These are phyloP conservation scores for Eumacrocentrus americanus DNA, from an alignment of 2,888 invertebrate genomes.

Conservation along the genomic window DNA sequence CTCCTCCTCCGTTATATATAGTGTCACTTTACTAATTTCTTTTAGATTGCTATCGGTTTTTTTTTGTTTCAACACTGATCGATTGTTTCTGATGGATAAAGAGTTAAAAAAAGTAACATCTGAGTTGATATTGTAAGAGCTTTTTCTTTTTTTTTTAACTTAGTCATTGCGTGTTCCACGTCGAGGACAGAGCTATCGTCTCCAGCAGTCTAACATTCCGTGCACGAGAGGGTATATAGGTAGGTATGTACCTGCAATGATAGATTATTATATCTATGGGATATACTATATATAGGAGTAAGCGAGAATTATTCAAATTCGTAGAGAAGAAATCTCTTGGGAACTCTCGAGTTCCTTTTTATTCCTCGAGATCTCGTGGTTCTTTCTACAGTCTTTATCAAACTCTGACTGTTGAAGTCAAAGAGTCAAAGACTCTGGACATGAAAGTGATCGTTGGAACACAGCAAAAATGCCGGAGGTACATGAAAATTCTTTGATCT, in stretches of 20 bases:
- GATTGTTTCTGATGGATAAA: slow-evolving; percentile 1
- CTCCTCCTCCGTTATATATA: no score
- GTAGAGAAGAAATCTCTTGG: slow-evolving; percentile 1
- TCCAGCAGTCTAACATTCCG: neutral
- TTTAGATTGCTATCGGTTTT: neutral
- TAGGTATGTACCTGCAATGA: neutral
- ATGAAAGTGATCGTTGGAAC: neutral
- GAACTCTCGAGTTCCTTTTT: neutral
- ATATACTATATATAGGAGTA: neutral
- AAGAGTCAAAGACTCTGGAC: slow-evolving; percentile 4
- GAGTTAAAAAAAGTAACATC: neutral
- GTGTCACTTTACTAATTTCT: neutral
- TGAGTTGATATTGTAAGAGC: neutral
- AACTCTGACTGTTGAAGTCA: neutral
- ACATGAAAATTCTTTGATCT: neutral
- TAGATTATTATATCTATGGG: neutral
- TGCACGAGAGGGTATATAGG: neutral
- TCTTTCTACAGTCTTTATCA: neutral
- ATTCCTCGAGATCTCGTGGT: neutral
- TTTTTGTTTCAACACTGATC: neutral
- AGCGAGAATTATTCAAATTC: slow-evolving; percentile 13
- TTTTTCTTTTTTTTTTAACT: neutral
- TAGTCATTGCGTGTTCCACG: slow-evolving; percentile 9
- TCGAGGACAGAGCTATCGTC: neutral
- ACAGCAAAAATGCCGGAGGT: neutral